Evolutionary conservation across 1,140 invertebrate genomes (phyloP).

Genomic region (Oscheius sp.): DNA sequence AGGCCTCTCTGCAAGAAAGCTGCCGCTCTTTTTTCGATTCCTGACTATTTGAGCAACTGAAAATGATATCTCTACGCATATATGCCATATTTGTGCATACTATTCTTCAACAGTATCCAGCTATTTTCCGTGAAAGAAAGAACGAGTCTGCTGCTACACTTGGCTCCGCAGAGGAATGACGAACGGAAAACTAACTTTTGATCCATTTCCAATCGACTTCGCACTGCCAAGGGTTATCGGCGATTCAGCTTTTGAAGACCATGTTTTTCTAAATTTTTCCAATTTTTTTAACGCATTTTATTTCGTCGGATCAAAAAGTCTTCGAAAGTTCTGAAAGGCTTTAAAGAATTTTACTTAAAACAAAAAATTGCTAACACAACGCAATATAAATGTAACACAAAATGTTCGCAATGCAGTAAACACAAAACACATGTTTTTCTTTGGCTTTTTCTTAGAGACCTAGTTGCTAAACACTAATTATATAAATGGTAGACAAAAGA

Average conservation of each 20-base stretch:
- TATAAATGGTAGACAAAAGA: no score
- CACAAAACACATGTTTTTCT: no score
- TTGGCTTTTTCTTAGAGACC: no score
- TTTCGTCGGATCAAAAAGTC: conserved; percentile 12
- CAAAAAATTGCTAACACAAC: no score
- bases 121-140: conserved; percentile 66
- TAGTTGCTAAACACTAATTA: no score
- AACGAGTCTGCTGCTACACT: conserved; percentile 71
- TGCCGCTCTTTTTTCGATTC: conserved; percentile 66
- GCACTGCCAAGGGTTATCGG: conserved; percentile 87
- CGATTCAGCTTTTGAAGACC: conserved; percentile 69
- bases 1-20: conserved; percentile 70
- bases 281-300: background rate
- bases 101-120: conserved; percentile 39
- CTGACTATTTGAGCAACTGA: conserved; percentile 67
- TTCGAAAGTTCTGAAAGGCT: no score
- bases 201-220: conserved; percentile 96
- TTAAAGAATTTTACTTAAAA: no score
- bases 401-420: background rate
- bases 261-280: background rate
- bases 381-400: conserved; percentile 8
- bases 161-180: conserved; percentile 34
- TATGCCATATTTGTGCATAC: conserved; percentile 9
- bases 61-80: conserved; percentile 60
- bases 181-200: conserved; percentile 83